phyloP scores from a whole-genome alignment of 2,888 invertebrate genomes.

The Acholoe squamosa region DNA sequence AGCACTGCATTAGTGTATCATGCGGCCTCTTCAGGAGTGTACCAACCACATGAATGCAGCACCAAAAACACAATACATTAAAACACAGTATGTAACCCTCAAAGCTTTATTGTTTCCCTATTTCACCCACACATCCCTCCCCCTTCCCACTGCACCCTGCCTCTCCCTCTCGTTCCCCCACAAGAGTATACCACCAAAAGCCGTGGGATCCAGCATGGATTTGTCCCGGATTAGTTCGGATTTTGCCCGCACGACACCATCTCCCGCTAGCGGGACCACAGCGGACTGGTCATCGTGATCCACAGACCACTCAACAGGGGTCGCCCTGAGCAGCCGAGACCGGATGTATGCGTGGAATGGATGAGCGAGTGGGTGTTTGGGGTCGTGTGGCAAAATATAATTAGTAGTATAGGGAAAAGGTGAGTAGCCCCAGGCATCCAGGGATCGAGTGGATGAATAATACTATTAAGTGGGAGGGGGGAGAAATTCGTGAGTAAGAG shows the following conservation, averaged over 20 bases:
- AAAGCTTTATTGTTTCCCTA: too few relatives aligned
- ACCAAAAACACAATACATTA: too few relatives aligned
- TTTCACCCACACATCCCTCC: not conserved
- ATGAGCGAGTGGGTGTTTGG: not conserved
- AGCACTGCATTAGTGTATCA: too few relatives aligned
- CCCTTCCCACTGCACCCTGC: not conserved
- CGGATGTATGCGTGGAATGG: not conserved
- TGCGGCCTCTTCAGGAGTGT: too few relatives aligned
- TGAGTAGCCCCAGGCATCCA: too few relatives aligned
- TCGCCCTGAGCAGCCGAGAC: not conserved
- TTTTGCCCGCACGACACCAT: not conserved
- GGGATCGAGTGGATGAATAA: too few relatives aligned
- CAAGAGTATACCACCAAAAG: not conserved
- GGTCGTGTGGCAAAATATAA: not conserved
- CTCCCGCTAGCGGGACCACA: not conserved
- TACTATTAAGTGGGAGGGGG: too few relatives aligned
- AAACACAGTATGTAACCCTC: too few relatives aligned
- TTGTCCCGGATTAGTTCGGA: slow-evolving; percentile 13
- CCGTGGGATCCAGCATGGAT: not conserved
- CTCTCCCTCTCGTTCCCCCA: too few relatives aligned
- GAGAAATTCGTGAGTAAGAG: too few relatives aligned
- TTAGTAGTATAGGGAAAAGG: too few relatives aligned
- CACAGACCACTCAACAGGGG: not conserved
- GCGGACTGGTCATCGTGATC: not conserved
- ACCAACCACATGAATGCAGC: too few relatives aligned